Conservation (phyloP, 1,140 invertebrate species). For the Pseudomyrmex gracilis region DNA sequence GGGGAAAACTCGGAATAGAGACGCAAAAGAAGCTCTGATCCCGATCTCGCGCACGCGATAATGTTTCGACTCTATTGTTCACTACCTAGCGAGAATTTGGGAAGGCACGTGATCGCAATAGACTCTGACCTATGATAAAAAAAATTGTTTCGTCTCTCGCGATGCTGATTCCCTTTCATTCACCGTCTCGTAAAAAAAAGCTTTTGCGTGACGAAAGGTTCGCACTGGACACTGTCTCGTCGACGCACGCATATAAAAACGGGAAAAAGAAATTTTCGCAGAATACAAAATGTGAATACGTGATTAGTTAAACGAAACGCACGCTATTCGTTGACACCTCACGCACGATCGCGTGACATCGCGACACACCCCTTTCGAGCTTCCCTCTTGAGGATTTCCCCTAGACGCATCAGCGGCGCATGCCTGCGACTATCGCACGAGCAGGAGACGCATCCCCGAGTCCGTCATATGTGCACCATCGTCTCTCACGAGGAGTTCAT, state of each 20-base stretch:
- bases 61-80: neutral
- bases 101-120: neutral
- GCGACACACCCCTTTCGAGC: neutral
- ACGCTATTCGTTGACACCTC: conserved; percentile 4
- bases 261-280: neutral
- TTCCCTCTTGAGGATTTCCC: neutral
- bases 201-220: neutral
- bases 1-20: neutral
- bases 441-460: neutral
- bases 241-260: neutral
- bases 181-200: conserved; percentile 58
- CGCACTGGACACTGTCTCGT: neutral
- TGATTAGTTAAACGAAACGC: neutral
- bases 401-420: conserved; percentile 16
- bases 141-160: conserved; percentile 69
- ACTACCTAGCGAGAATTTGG: neutral
- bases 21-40: neutral
- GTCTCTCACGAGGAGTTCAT: conserved; percentile 16
- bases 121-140: conserved; percentile 75
- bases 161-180: conserved; percentile 60
- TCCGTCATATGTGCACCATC: conserved; percentile 20
- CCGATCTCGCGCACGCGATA: conserved; percentile 15
- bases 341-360: conserved; percentile 28
- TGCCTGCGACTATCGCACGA: conserved; percentile 5
- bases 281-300: neutral